These are phyloP conservation scores for Gisinianus flammeolus DNA, from an alignment of 2,888 invertebrate genomes.

Conservation along the genomic window DNA sequence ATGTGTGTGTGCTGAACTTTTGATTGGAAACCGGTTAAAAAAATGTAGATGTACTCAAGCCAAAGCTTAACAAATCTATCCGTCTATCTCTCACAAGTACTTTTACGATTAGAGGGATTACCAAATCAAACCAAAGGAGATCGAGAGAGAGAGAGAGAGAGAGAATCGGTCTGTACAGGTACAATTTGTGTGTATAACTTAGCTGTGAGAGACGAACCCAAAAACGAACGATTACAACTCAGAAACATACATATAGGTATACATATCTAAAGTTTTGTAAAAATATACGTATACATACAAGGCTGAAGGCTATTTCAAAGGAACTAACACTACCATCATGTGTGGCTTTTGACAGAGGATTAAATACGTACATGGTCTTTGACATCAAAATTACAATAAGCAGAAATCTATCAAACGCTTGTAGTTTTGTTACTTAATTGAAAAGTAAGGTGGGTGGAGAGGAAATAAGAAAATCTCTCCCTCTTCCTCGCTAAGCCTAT, in stretches of 20 bases:
- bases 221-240: no score
- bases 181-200: not conserved
- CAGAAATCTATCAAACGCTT: slow-evolving; percentile 26
- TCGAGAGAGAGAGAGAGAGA: not conserved
- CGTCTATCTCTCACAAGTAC: slow-evolving; percentile 31
- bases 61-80: slow-evolving; percentile 28
- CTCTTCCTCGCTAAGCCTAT: slow-evolving; percentile 1
- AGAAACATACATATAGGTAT: not conserved
- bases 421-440: slow-evolving; percentile 27
- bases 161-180: not conserved
- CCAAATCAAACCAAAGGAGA: not conserved
- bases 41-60: slow-evolving; percentile 1
- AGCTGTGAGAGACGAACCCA: no score
- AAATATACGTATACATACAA: no score
- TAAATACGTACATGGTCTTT: slow-evolving; percentile 34
- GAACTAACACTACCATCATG: slow-evolving; percentile 13
- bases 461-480: not conserved
- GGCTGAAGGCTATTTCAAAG: no score
- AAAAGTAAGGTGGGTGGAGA: slow-evolving; percentile 29
- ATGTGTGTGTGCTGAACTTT: slow-evolving; percentile 26
- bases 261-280: no score
- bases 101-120: slow-evolving; percentile 26
- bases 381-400: slow-evolving; percentile 37
- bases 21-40: slow-evolving; percentile 38
- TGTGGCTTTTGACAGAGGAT: slow-evolving; percentile 32